Percentiles rank a stretch among this genome's conserved stretches.
Evolutionary conservation across 1,140 invertebrate genomes (phyloP).

Genomic region (Orius laevigatus): DNA sequence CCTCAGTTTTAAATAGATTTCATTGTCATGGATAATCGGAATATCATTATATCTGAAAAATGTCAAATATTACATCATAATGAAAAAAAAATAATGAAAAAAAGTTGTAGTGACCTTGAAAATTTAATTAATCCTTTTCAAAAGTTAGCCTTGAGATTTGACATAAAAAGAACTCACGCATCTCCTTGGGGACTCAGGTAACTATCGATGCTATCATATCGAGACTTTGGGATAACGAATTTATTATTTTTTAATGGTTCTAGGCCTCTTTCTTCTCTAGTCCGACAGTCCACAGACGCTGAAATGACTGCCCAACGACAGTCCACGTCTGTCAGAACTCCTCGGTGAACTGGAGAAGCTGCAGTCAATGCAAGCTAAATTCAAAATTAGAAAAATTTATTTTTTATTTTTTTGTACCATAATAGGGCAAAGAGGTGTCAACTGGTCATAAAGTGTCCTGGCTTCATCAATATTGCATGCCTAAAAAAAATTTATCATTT

Average conservation of each 20-base stretch:
- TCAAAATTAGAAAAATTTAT: background rate
- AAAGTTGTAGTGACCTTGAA: background rate
- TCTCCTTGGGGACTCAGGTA: slow-evolving; percentile 80
- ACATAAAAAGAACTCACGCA: slow-evolving; percentile 30
- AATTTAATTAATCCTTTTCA: background rate
- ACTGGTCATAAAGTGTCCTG: slow-evolving; percentile 88
- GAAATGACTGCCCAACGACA: slow-evolving; percentile 95
- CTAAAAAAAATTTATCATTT: slow-evolving; percentile 33
- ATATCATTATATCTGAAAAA: slow-evolving; percentile 74
- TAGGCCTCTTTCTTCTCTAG: slow-evolving; percentile 79
- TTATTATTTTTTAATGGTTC: slow-evolving; percentile 54
- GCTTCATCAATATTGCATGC: slow-evolving; percentile 96
- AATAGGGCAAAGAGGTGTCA: slow-evolving; percentile 93
- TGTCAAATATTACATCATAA: background rate
- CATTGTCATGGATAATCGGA: slow-evolving; percentile 68
- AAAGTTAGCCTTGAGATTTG: background rate
- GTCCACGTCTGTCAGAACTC: slow-evolving; percentile 86
- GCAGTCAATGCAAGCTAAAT: slow-evolving; percentile 83
- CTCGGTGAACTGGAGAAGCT: slow-evolving; percentile 85
- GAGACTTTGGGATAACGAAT: slow-evolving; percentile 84
- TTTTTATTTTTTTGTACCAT: slow-evolving; percentile 43
- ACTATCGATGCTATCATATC: slow-evolving; percentile 95
- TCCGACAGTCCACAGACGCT: slow-evolving; percentile 89
- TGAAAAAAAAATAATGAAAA: slow-evolving; percentile 4
- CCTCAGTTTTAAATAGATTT: slow-evolving; percentile 62